Evolutionary conservation across 1,140 invertebrate species (phyloP).

Genomic region (Brachionus manjavacas): DNA sequence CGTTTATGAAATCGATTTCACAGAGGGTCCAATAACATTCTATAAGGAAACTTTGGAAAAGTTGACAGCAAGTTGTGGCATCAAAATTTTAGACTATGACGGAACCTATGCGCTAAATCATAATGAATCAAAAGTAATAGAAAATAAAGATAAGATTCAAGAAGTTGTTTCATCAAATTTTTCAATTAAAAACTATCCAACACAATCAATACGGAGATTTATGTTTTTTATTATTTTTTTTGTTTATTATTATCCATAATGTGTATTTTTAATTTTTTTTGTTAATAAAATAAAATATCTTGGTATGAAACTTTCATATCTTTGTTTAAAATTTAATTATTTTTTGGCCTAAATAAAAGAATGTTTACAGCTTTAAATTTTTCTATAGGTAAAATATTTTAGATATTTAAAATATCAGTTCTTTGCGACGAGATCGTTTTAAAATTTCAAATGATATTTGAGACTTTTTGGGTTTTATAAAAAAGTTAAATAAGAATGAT

Average conservation of each 20-base stretch:
- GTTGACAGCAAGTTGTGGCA: neutral
- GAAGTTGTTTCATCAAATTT: neutral
- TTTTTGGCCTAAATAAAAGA: too few species aligned
- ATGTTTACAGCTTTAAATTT: too few species aligned
- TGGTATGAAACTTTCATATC: too few species aligned
- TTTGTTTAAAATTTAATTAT: too few species aligned
- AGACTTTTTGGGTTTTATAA: too few species aligned
- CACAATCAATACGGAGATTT: neutral
- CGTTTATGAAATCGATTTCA: neutral
- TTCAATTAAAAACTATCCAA: neutral
- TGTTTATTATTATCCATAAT: neutral
- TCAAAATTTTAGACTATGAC: neutral
- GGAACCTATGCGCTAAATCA: constrained; percentile 8
- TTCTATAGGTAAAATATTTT: too few species aligned
- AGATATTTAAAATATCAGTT: too few species aligned
- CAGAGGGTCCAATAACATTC: neutral
- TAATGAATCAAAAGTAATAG: neutral
- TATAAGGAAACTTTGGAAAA: neutral
- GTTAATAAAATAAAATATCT: too few species aligned
- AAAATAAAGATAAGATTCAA: neutral
- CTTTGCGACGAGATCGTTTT: too few species aligned
- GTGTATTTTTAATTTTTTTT: too few species aligned
- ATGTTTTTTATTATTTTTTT: neutral
- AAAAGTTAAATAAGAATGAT: too few species aligned
- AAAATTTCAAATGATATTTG: too few species aligned